A percentile compares a stretch with the other conserved stretches of the same genome.
These are phyloP conservation scores for Drosophila anomalipes DNA, from an alignment of 2,888 invertebrate species.

Conservation along the genomic window DNA sequence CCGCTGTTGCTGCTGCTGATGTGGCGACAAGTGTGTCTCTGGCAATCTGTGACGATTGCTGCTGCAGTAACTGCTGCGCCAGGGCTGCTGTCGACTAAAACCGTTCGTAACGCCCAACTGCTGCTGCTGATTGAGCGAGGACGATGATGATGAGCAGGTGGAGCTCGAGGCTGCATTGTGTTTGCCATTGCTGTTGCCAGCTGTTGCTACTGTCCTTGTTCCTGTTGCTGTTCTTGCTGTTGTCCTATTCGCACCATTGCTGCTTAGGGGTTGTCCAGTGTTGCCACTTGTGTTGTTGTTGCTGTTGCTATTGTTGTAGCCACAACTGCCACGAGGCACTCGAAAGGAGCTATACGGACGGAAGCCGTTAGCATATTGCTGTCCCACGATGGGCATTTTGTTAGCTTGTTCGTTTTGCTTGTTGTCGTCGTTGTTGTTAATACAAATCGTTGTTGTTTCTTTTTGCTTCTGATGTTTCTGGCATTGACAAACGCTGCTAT, in stretches of 20 bases:
- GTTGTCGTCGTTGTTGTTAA: conserved; percentile 53
- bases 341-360: conserved; percentile 85
- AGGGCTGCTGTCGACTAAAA: conserved; percentile 82
- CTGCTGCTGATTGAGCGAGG: conserved; percentile 62
- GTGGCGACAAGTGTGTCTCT: conserved; percentile 54
- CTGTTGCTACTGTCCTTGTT: conserved; percentile 21
- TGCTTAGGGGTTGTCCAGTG: conserved; percentile 55
- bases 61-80: conserved; percentile 84
- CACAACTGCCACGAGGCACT: conserved; percentile 78
- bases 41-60: conserved; percentile 69
- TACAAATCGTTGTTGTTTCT: conserved; percentile 27
- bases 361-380: conserved; percentile 79
- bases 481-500: conserved; percentile 26
- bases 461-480: conserved; percentile 9
- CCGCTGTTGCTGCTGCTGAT: conserved; percentile 34
- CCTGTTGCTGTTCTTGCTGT: conserved; percentile 35
- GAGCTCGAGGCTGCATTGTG: conserved; percentile 54
- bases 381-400: conserved; percentile 85
- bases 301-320: conserved; percentile 43
- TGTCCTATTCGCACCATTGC: conserved; percentile 46
- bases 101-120: conserved; percentile 39
- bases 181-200: conserved; percentile 35
- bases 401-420: conserved; percentile 51
- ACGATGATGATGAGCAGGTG: conserved; percentile 68
- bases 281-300: conserved; percentile 24